Percentiles rank a stretch among this genome's conserved stretches.
Evolutionary conservation across 2,888 invertebrate species (phyloP).

Genomic region (Agrochola lota): DNA sequence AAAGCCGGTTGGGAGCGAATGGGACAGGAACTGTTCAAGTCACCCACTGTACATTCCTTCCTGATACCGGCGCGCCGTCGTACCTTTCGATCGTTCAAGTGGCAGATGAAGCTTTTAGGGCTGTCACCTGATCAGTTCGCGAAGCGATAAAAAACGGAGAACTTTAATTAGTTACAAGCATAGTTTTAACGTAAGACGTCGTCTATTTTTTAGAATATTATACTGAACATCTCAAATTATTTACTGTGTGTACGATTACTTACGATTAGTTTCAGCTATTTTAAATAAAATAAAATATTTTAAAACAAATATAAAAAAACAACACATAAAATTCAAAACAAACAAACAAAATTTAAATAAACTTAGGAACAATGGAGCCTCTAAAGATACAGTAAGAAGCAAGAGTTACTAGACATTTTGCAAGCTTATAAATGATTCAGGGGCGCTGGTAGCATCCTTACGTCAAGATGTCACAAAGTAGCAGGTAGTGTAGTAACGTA

Average conservation of each 20-base stretch:
- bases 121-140: constrained; percentile 80
- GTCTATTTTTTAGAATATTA: constrained; percentile 5
- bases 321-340: not conserved
- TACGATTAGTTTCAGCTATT: not conserved
- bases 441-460: constrained; percentile 80
- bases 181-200: not conserved
- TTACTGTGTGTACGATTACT: not conserved
- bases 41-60: constrained; percentile 91
- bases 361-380: constrained; percentile 34
- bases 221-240: not conserved
- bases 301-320: not conserved
- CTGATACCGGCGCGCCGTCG: constrained; percentile 89
- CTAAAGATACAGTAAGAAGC: constrained; percentile 21
- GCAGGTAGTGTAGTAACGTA: constrained; percentile 87
- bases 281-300: not conserved
- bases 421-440: constrained; percentile 72
- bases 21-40: constrained; percentile 89
- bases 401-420: constrained; percentile 39
- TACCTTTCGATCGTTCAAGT: constrained; percentile 91
- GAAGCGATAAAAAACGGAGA: constrained; percentile 50
- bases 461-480: constrained; percentile 88
- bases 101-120: constrained; percentile 91
- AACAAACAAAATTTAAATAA: constrained; percentile 11
- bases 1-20: constrained; percentile 86
- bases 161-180: constrained; percentile 47